Evolutionary conservation across 2,113 vertebrate species (phyloP).

Genomic region (Pao palembangensis): DNA sequence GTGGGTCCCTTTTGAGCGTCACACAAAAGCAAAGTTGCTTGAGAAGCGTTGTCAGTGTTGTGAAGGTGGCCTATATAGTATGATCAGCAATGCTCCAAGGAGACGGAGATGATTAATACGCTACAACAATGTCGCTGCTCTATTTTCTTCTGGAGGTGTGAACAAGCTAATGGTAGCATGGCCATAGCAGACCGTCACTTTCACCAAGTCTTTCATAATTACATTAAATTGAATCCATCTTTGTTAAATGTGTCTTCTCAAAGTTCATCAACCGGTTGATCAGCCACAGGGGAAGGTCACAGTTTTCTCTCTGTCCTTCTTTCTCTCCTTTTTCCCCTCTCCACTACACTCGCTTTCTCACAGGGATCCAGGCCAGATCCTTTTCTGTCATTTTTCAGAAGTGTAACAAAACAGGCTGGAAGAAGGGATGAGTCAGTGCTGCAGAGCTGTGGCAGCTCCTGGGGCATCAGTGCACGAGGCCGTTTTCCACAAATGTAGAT

Average conservation of each 20-base stretch:
- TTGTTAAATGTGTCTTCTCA: constrained; percentile 39
- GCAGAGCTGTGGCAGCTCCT: constrained; percentile 46
- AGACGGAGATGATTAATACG: constrained; percentile 32
- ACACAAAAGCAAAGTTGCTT: constrained; percentile 40
- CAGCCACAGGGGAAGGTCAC: constrained; percentile 63
- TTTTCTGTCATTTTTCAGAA: constrained; percentile 62
- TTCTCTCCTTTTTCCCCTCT: constrained; percentile 6
- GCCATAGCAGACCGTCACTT: background rate
- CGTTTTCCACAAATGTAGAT: no score
- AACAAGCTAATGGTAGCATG: constrained; percentile 7
- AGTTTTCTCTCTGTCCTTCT: constrained; percentile 25
- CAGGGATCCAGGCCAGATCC: constrained; percentile 41
- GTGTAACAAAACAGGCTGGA: constrained; percentile 35
- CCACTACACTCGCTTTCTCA: constrained; percentile 7
- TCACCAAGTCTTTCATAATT: constrained; percentile 15
- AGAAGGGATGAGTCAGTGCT: constrained; percentile 33
- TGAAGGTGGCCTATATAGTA: constrained; percentile 41
- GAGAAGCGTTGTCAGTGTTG: constrained; percentile 31
- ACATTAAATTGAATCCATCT: constrained; percentile 1
- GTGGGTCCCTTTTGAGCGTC: constrained; percentile 24
- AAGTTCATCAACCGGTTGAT: constrained; percentile 50
- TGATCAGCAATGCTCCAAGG: constrained; percentile 51
- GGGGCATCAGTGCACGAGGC: constrained; percentile 8
- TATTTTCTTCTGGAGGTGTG: constrained; percentile 24
- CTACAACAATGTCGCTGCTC: constrained; percentile 8